These are phyloP conservation scores for Darevskia nairensis DNA, from an alignment of 2,797 vertebrate species.

Conservation along the genomic window DNA sequence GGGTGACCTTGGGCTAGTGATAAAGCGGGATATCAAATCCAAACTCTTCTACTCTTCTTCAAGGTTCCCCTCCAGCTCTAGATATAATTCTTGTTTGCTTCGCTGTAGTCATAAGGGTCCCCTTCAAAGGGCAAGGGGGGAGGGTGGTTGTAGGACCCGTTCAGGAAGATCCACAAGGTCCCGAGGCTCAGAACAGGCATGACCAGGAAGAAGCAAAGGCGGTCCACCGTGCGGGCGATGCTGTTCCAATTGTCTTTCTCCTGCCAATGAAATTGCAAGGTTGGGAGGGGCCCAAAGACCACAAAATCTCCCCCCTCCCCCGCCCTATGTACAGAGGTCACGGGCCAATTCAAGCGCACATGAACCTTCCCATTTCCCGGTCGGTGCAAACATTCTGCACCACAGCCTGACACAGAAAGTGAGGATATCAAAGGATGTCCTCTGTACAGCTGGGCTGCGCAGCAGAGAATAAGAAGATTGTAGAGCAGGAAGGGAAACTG, in stretches of 20 bases:
- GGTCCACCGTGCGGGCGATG: slow-evolving; percentile 91
- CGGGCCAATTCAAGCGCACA: too few species aligned
- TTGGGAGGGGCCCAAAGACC: not conserved
- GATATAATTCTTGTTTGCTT: slow-evolving; percentile 81
- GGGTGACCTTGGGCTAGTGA: too few species aligned
- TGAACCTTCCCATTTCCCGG: too few species aligned
- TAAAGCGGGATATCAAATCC: too few species aligned
- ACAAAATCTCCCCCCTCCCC: too few species aligned
- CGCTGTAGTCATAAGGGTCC: slow-evolving; percentile 86
- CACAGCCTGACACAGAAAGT: not conserved
- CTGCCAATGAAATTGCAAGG: slow-evolving; percentile 70
- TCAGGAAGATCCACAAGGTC: slow-evolving; percentile 93
- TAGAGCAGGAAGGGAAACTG: too few species aligned
- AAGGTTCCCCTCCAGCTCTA: slow-evolving; percentile 39
- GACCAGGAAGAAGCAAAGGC: slow-evolving; percentile 90
- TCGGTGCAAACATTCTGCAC: not conserved
- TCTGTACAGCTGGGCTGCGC: too few species aligned
- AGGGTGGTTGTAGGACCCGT: slow-evolving; percentile 90
- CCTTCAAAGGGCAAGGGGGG: slow-evolving; percentile 89
- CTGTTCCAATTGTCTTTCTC: slow-evolving; percentile 96
- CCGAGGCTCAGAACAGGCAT: slow-evolving; percentile 90
- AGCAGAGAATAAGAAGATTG: too few species aligned
- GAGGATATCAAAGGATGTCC: too few species aligned
- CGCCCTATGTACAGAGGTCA: too few species aligned
- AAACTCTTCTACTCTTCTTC: too few species aligned